Evolutionary conservation across 2,888 invertebrate genomes (phyloP).

Genomic region (Prosopocoilus inquinatus): DNA sequence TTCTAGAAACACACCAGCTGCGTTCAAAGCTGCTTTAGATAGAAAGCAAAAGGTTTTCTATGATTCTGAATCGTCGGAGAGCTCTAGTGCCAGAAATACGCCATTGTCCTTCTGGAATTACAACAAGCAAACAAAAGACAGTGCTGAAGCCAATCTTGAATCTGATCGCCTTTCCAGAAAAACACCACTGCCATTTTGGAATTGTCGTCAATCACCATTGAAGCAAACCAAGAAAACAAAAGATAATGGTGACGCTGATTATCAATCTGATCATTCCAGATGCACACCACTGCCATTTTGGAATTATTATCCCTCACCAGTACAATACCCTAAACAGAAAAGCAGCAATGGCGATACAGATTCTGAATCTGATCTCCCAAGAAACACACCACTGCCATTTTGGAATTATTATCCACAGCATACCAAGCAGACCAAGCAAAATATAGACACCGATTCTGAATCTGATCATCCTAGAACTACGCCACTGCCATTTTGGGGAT

Average conservation of each 20-base stretch:
- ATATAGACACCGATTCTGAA: not conserved
- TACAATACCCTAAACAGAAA: not conserved
- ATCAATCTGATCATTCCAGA: constrained; percentile 18
- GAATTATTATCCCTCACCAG: constrained; percentile 34
- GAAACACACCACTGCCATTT: constrained; percentile 35
- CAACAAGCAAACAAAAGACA: constrained; percentile 6
- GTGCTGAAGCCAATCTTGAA: constrained; percentile 16
- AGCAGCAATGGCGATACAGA: not conserved
- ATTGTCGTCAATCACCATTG: constrained; percentile 9
- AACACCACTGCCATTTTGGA: constrained; percentile 16
- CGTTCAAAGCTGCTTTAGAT: not conserved
- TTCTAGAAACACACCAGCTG: constrained; percentile 12
- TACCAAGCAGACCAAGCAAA: not conserved
- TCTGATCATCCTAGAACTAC: constrained; percentile 4
- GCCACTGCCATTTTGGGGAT: constrained; percentile 13
- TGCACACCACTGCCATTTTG: constrained; percentile 38
- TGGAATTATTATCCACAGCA: constrained; percentile 38
- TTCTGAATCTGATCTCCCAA: constrained; percentile 10
- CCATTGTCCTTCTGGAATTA: constrained; percentile 8
- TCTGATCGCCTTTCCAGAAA: constrained; percentile 9
- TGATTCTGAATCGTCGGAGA: no score
- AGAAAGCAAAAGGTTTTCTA: no score
- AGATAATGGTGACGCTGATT: constrained; percentile 8
- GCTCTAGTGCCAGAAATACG: constrained; percentile 6
- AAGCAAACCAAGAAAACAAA: not conserved